A percentile compares a stretch with the other conserved stretches of the same genome.
Evolutionary conservation across 2,797 vertebrate species (phyloP).

Genomic region (Anguilla anguilla): DNA sequence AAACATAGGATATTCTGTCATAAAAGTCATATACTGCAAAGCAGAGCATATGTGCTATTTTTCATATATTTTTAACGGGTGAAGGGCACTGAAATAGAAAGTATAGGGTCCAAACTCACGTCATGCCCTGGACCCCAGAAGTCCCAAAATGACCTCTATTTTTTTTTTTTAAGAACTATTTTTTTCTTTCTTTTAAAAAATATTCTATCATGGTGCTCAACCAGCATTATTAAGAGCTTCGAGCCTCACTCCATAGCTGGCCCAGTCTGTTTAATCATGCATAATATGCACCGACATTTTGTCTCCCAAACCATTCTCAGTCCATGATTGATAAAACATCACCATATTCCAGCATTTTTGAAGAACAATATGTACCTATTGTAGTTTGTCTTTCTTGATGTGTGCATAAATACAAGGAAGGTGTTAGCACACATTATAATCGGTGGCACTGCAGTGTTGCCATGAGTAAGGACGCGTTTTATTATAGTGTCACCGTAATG

Average conservation of each 20-base stretch:
- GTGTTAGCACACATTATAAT: not conserved
- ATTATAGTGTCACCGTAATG: not conserved
- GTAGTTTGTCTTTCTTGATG: not conserved
- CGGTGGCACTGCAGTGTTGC: not conserved
- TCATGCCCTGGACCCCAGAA: not conserved
- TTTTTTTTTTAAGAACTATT: not conserved
- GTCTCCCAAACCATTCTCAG: not conserved
- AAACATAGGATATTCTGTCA: not conserved
- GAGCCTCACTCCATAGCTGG: not conserved
- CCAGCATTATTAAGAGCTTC: not conserved
- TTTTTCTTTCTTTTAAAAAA: not conserved
- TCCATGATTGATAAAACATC: not conserved
- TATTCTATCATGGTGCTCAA: not conserved
- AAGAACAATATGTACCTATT: not conserved
- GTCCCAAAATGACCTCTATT: not conserved
- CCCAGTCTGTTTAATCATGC: not conserved
- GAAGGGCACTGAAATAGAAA: not conserved
- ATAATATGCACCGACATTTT: not conserved
- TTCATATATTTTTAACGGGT: not conserved
- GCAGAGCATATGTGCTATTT: not conserved
- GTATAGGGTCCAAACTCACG: not conserved
- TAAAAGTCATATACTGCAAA: not conserved
- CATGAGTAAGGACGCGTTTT: not conserved
- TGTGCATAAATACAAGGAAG: not conserved
- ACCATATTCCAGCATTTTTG: not conserved